Evolutionary conservation across 1,140 invertebrate species (phyloP), one percentile per base, ranked within the genome.

Genomic region (Mycetomoellerius zeteki): DNA sequence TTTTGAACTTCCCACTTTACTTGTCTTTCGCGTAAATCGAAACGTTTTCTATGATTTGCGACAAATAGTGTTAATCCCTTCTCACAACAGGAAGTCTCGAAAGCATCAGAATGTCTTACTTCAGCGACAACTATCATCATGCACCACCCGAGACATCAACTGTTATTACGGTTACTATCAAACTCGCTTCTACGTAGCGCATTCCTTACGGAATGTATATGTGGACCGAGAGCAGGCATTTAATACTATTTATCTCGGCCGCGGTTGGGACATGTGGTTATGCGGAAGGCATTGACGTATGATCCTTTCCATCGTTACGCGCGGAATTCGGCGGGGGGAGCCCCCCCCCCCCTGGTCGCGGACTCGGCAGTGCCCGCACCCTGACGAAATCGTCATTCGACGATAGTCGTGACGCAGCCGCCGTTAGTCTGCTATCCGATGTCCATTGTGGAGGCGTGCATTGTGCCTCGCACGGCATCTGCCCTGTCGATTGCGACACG

Each of bases 381-480:
- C 62, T 30, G 69, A 43, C 71, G 21, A 60, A 89, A 81, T 73
- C 56, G 54, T 73, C 65, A 19, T 19, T 16, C 43, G 37, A 3
- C 30, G 47, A 30, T 60, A 5, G 62, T 64, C 72, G 43, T 86
- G 69, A 84, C 85, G 77, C 60, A 67, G 76, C 76, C 58, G 72
- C 54, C 54, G 16, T 24, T 12, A 8, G 8, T 24, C 19, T 33
- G 19, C 76, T 64, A 67, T 47, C 37, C 43, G 37, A 24, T 58
- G 64, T 85, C 69, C 71, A 37, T 64, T 37, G 52, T 37, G 33
- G 78, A 3, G 24, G 14, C 24, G 24, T 1, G 52, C 58, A 89
- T 89, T 86, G 69, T 88, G 47, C 47, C n/a, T n/a, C 47, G 58
- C 54, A 56, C 24, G 47, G 67, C 88, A 88, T 90, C 89, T 90